Conservation (phyloP, 2,797 vertebrate genomes). For the Heterohyrax brucei region DNA sequence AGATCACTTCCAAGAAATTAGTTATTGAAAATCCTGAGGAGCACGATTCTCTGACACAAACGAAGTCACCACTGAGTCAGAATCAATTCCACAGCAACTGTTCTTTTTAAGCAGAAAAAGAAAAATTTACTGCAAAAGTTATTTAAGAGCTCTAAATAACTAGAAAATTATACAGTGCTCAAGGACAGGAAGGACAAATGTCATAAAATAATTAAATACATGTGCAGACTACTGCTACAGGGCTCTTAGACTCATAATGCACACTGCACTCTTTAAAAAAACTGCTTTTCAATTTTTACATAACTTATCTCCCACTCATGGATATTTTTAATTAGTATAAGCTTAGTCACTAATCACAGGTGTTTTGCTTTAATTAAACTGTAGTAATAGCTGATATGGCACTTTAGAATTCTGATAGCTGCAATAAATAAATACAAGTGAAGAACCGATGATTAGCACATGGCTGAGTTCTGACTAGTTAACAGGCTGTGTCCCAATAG, state of each 20-base stretch:
- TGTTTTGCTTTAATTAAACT: conserved; percentile 50
- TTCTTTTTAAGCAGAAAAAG: background rate
- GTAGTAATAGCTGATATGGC: conserved; percentile 6
- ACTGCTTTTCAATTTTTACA: conserved; percentile 50
- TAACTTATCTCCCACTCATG: conserved; percentile 35
- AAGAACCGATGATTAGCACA: background rate
- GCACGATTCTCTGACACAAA: too few relatives aligned
- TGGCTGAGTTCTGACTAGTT: background rate
- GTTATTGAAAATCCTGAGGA: too few relatives aligned
- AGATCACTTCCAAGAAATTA: too few relatives aligned
- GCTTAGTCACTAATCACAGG: conserved; percentile 50
- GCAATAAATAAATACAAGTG: background rate
- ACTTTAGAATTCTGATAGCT: conserved; percentile 55
- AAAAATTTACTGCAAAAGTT: background rate
- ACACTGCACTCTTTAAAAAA: conserved; percentile 23
- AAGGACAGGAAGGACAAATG: conserved; percentile 53
- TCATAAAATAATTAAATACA: conserved; percentile 49
- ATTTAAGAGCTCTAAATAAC: conserved; percentile 68
- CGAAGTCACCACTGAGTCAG: too few relatives aligned
- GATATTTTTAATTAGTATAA: conserved; percentile 50
- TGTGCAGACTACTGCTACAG: conserved; percentile 10
- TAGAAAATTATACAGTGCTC: background rate
- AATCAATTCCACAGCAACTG: too few relatives aligned
- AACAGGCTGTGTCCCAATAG: background rate
- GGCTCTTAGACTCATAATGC: background rate